phyloP scores from a whole-genome alignment of 2,888 invertebrate genomes.

The Cotesia congregata region DNA sequence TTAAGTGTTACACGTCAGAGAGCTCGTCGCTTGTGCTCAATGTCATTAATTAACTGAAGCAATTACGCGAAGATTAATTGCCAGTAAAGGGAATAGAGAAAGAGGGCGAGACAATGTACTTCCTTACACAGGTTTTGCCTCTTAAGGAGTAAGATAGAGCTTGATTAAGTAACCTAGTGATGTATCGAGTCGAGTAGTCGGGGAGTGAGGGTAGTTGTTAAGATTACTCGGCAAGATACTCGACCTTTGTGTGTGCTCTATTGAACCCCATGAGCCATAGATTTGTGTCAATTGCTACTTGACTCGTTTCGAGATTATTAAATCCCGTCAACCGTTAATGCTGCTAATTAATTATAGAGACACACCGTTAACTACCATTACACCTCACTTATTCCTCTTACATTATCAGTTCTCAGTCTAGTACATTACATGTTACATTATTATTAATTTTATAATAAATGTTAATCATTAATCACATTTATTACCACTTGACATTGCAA shows the following conservation, averaged over 20 bases:
- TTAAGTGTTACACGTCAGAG: constrained; percentile 51
- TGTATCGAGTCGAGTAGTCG: not conserved
- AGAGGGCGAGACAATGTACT: constrained; percentile 20
- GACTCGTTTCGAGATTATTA: constrained; percentile 38
- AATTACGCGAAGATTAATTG: constrained; percentile 61
- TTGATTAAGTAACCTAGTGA: constrained; percentile 10
- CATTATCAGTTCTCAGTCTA: not conserved
- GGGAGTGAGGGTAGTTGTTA: constrained; percentile 26
- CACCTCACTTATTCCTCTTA: not conserved
- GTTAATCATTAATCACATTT: constrained; percentile 13
- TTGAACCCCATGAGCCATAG: constrained; percentile 22
- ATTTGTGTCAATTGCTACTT: constrained; percentile 40
- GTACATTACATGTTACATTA: not conserved
- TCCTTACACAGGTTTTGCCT: not conserved
- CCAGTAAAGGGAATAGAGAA: constrained; percentile 45
- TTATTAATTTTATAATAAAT: not conserved
- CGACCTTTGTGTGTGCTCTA: constrained; percentile 31
- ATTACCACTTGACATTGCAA: not conserved
- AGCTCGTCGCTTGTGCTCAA: constrained; percentile 48
- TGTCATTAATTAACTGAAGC: constrained; percentile 60
- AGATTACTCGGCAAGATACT: constrained; percentile 38
- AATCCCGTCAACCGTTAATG: constrained; percentile 15
- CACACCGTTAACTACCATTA: constrained; percentile 7
- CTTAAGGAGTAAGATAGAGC: constrained; percentile 5
- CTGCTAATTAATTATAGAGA: constrained; percentile 18